These are phyloP conservation scores for Barnardius zonarius DNA, from an alignment of 2,113 vertebrate species.

Conservation along the genomic window DNA sequence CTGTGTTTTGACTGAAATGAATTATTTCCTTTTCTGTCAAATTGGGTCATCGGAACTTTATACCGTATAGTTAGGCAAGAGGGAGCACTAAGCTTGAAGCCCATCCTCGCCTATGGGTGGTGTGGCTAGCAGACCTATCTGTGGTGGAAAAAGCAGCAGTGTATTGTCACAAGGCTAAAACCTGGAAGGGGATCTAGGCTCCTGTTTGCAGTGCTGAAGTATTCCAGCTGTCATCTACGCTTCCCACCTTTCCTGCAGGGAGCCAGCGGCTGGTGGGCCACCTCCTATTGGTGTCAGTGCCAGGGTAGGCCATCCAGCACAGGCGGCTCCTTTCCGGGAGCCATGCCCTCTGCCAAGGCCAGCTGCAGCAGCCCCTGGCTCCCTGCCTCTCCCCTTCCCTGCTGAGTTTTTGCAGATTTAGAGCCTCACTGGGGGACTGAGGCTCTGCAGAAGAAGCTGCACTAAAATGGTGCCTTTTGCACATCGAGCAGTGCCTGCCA, in stretches of 20 bases:
- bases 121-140: neutral
- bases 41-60: neutral
- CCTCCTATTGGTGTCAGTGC: neutral
- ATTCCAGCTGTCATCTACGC: neutral
- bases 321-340: neutral
- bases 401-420: neutral
- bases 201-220: neutral
- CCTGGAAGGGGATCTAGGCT: neutral
- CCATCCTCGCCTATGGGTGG: neutral
- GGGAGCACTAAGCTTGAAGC: neutral
- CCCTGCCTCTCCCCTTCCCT: neutral
- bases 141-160: accelerated
- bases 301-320: neutral
- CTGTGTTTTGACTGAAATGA: neutral
- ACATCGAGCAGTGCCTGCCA: neutral
- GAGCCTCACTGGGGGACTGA: neutral
- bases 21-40: neutral
- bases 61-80: neutral
- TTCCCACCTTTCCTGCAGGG: neutral
- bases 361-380: slow-evolving; percentile 25
- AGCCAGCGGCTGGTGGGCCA: neutral
- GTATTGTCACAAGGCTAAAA: neutral
- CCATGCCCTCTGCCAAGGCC: accelerated
- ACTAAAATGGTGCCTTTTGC: neutral
- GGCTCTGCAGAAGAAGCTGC: neutral